Conservation (phyloP, 2,113 vertebrate species). For the Forbesichthys agassizii region DNA sequence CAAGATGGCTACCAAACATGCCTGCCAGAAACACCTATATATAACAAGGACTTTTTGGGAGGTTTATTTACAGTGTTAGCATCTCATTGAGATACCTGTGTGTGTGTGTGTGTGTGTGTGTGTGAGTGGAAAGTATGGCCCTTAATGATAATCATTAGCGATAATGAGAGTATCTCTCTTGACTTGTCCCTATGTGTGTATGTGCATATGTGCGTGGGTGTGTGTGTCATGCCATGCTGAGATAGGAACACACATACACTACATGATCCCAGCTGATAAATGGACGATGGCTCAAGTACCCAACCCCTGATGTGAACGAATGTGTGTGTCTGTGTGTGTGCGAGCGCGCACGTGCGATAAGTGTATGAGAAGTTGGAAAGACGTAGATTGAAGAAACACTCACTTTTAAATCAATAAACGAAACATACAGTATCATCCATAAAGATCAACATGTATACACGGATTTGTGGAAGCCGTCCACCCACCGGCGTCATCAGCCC, state of each 20-base stretch:
- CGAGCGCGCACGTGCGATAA: conserved; percentile 20
- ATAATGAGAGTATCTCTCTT: conserved; percentile 71
- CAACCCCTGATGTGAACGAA: conserved; percentile 56
- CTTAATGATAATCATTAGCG: conserved; percentile 75
- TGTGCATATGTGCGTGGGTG: conserved; percentile 12
- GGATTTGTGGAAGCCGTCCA: not conserved
- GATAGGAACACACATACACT: conserved; percentile 59
- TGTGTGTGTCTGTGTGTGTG: conserved; percentile 31
- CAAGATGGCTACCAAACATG: too few species aligned
- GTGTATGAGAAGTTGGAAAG: conserved; percentile 32
- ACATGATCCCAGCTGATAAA: conserved; percentile 66
- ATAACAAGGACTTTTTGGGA: too few species aligned
- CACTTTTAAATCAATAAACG: too few species aligned
- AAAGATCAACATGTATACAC: not conserved
- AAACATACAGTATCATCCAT: not conserved
- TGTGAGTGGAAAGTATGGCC: conserved; percentile 37
- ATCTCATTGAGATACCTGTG: not conserved
- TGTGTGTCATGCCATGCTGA: conserved; percentile 65
- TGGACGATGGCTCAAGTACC: conserved; percentile 52
- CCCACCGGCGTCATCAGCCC: conserved; percentile 82
- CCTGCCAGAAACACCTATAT: too few species aligned
- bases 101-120: conserved; percentile 34
- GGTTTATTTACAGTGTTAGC: not conserved
- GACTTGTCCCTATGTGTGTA: conserved; percentile 50
- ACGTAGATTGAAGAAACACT: conserved; percentile 3